Conservation (phyloP, 2,113 vertebrate species). For the Chunga burmeisteri region DNA sequence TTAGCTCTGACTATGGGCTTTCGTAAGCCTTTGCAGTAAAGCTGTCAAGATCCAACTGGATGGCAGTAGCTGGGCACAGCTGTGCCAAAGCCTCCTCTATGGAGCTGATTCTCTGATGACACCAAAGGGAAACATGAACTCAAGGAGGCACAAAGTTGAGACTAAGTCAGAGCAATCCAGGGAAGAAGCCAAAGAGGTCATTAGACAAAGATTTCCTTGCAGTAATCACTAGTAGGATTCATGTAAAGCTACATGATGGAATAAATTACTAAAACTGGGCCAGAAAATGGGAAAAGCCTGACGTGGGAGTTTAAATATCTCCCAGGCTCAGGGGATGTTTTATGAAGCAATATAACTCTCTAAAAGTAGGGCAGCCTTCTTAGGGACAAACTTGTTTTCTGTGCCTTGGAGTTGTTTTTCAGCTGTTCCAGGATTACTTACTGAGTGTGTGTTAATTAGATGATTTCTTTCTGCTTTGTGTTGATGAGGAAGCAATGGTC, state of each 20-base stretch:
- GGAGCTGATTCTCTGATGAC: not conserved
- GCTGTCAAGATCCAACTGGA: not conserved
- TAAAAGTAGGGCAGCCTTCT: constrained; percentile 15
- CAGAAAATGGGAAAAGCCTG: constrained; percentile 23
- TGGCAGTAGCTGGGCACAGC: not conserved
- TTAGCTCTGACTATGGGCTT: not conserved
- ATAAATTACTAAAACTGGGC: constrained; percentile 15
- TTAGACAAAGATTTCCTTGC: not conserved
- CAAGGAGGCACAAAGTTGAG: not conserved
- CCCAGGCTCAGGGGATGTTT: not conserved
- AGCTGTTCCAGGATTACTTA: not conserved
- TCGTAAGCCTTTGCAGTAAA: constrained; percentile 18
- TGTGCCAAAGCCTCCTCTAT: not conserved
- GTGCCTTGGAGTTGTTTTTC: not conserved
- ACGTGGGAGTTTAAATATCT: not conserved
- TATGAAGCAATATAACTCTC: not conserved
- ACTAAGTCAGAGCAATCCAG: not conserved
- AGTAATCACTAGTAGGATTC: not conserved
- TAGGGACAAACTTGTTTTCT: not conserved
- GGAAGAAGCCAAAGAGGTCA: not conserved
- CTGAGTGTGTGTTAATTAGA: not conserved
- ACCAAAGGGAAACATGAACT: constrained; percentile 8
- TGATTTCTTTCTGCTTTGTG: not conserved
- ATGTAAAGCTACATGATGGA: not conserved
- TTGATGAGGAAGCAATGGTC: not conserved